Conservation (phyloP, 2,113 vertebrate species). For the Psittacara wagleri region DNA sequence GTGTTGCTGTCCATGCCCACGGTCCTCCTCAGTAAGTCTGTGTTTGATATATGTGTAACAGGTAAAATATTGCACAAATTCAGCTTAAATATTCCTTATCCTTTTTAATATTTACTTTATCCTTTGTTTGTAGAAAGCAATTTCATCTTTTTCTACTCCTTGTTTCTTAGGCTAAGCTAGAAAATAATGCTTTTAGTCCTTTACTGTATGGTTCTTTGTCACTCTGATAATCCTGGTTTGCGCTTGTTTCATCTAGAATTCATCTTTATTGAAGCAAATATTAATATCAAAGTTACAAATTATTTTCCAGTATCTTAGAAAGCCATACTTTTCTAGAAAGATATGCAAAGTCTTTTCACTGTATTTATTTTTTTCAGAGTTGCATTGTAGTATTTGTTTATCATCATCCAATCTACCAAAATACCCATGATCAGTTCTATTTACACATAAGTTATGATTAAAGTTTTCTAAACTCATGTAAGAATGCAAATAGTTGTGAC, state of each 20-base stretch:
- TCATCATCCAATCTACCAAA: background rate
- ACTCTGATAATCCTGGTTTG: background rate
- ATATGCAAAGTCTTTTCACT: rapidly evolving
- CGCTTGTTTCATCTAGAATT: background rate
- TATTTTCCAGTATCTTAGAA: background rate
- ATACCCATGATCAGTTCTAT: background rate
- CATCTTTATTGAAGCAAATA: background rate
- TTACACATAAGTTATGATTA: background rate
- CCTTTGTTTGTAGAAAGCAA: background rate
- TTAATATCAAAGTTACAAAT: background rate
- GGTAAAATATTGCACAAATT: background rate
- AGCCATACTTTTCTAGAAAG: background rate
- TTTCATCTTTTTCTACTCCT: background rate
- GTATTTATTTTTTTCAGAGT: background rate
- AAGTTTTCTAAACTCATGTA: background rate
- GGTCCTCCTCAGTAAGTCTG: background rate
- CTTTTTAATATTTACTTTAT: background rate
- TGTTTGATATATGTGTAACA: background rate
- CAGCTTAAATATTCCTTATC: background rate
- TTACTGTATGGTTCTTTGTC: background rate
- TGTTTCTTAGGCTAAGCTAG: background rate
- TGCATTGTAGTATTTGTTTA: background rate
- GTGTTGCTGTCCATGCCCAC: background rate
- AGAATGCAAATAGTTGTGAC: background rate
- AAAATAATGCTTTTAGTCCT: background rate